A percentile compares a stretch with the other conserved stretches of the same genome.
Evolutionary conservation across 2,797 vertebrate species (phyloP).

Genomic region (Ctenochaetus hawaiiensis): DNA sequence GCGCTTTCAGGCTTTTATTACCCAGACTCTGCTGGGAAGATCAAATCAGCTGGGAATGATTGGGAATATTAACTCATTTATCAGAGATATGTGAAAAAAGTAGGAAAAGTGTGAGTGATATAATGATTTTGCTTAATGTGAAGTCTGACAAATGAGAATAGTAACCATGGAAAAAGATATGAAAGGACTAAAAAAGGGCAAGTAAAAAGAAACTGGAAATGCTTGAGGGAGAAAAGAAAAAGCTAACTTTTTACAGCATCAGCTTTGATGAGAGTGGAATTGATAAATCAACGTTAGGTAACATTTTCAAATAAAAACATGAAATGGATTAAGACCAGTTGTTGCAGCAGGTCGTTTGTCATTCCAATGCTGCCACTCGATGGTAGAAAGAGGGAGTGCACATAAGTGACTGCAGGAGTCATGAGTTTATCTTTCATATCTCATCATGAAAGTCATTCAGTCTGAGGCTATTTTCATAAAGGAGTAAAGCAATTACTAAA

Average conservation of each 20-base stretch:
- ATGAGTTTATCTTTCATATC: neutral
- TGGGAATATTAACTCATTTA: slow-evolving; percentile 62
- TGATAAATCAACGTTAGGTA: slow-evolving; percentile 5
- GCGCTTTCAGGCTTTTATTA: slow-evolving; percentile 60
- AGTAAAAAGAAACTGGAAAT: neutral
- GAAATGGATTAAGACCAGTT: neutral
- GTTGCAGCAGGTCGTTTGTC: slow-evolving; percentile 27
- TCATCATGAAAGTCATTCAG: neutral
- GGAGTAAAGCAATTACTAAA: neutral
- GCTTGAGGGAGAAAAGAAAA: neutral
- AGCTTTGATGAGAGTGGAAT: neutral
- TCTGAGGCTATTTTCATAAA: neutral
- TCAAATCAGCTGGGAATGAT: slow-evolving; percentile 35
- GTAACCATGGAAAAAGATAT: rapidly evolving
- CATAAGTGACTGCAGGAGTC: neutral
- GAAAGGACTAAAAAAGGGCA: neutral
- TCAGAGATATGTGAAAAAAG: slow-evolving; percentile 35
- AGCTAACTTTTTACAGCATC: neutral
- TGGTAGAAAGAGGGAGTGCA: slow-evolving; percentile 65
- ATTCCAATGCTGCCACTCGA: slow-evolving; percentile 73
- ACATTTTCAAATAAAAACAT: slow-evolving; percentile 15
- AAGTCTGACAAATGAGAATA: neutral
- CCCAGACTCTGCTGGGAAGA: slow-evolving; percentile 36
- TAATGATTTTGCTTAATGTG: slow-evolving; percentile 16
- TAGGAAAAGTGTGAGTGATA: slow-evolving; percentile 7